phyloP scores from a whole-genome alignment of 2,888 invertebrate species.

The Napeogenes sylphis region DNA sequence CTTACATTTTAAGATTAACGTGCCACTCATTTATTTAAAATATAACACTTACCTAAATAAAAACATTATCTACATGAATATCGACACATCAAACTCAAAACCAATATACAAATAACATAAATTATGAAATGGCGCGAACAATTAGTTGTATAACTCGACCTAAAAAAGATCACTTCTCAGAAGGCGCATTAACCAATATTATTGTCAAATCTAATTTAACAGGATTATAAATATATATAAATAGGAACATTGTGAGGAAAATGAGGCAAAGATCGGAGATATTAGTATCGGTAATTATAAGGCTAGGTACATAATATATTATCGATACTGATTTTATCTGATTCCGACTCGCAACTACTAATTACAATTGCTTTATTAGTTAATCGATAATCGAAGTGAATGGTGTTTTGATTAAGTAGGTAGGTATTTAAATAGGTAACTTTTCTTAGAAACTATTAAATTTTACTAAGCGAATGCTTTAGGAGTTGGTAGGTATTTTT shows the following conservation, averaged over 20 bases:
- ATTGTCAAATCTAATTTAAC: too few relatives aligned
- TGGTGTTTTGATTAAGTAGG: slow-evolving; percentile 9
- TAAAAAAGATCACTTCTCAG: slow-evolving; percentile 60
- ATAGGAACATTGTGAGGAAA: too few relatives aligned
- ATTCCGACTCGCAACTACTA: slow-evolving; percentile 19
- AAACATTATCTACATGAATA: too few relatives aligned
- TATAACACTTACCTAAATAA: too few relatives aligned
- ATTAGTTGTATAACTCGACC: slow-evolving; percentile 69
- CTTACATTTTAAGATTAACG: too few relatives aligned
- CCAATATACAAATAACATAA: slow-evolving; percentile 47
- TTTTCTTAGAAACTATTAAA: too few relatives aligned
- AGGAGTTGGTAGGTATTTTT: too few relatives aligned
- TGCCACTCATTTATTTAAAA: too few relatives aligned
- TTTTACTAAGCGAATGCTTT: too few relatives aligned
- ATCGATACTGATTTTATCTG: slow-evolving; percentile 18
- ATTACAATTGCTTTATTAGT: slow-evolving; percentile 24
- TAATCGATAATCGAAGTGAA: slow-evolving; percentile 17
- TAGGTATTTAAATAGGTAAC: too few relatives aligned
- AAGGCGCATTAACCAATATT: slow-evolving; percentile 45
- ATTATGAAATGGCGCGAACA: slow-evolving; percentile 61
- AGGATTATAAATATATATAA: too few relatives aligned
- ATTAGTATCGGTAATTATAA: not conserved
- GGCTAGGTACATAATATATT: slow-evolving; percentile 31
- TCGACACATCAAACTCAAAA: too few relatives aligned
- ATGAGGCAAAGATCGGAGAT: slow-evolving; percentile 19